Percentiles rank a stretch among this genome's conserved stretches.
phyloP scores from a whole-genome alignment of 1,140 invertebrate genomes.

The Aphelenchoides fujianensis region DNA sequence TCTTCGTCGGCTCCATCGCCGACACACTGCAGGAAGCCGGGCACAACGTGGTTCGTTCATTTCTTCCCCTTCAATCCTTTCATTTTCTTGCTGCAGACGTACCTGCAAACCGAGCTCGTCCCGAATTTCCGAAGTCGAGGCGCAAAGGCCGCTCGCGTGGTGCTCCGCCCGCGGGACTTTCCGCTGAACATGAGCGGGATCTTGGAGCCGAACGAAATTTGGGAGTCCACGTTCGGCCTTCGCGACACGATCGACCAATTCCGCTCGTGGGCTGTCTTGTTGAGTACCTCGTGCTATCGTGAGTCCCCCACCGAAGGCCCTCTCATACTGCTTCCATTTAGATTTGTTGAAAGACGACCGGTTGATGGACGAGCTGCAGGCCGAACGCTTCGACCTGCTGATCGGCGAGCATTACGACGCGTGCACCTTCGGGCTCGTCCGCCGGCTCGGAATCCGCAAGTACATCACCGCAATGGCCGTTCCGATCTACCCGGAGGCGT shows the following conservation, averaged over 20 bases:
- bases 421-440: constrained; percentile 2
- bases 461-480: constrained; percentile 15
- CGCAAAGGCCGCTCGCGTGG: neutral
- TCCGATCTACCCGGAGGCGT: neutral
- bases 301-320: neutral
- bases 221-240: neutral
- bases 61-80: neutral
- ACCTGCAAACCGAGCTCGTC: neutral
- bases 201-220: neutral
- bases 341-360: constrained; percentile 1
- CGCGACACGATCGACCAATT: neutral
- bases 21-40: constrained; percentile 9
- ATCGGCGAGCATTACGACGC: constrained; percentile 23
- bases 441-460: constrained; percentile 20
- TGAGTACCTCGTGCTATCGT: constrained; percentile 15
- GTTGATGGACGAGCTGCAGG: neutral
- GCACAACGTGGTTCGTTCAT: constrained; percentile 5
- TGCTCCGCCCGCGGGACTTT: neutral
- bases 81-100: neutral
- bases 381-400: constrained; percentile 9
- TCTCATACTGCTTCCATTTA: neutral
- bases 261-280: neutral
- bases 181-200: neutral
- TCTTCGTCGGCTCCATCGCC: constrained; percentile 17
- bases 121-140: neutral